Base-by-base conservation (phyloP, 2,888 invertebrate genomes). In the Cyrtodaria siliqua region DNA sequence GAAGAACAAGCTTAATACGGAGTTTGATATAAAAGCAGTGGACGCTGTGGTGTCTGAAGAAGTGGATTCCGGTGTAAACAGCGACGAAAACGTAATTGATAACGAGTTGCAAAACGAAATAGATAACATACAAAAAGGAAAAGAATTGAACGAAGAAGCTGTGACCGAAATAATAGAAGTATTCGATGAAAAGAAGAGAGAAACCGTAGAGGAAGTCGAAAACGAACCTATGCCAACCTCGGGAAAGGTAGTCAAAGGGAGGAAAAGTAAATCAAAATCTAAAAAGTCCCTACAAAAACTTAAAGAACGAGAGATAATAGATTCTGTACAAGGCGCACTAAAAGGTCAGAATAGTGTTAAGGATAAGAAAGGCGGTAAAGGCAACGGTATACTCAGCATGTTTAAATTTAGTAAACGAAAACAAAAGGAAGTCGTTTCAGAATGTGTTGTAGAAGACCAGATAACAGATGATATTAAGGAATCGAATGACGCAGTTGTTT, bases 371-470 rank as follows among this genome's bases (percentile, higher is more conserved):
- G 23, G 29, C 16, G 18, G 59, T 6, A 61, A 63, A 53, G 53
- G 57, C 2, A 38, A 50, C 27, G 40, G 63, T 40, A 59, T 78
- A 18, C 29, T 64, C 33, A 77, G 63, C 33, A 80, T 80, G 80
- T 80, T 80, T 55, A 80, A 80, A 52, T 80, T 80, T 52, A 80
- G 76, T 42, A 76, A 68, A 57, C 50, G 67, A 38, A 80, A 77
- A 55, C 67, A 42, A 2, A 61, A 61, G 33, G 20, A 33, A 33
- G 4, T 33, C 12, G 33, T 33, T 33, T 33, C 33, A 33, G 33
- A 33, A 33, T 8, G 4, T 33, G 12, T 12, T 33, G 33, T 8
- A 4, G 33, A 12, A 33, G 33, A 33, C 12, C 4, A 8, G 12
- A 12, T 8, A 33, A 33, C 33, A 12, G 12, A 33, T 8, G 33